Conservation (phyloP, 2,113 vertebrate species). For the Ctenomys sociabilis region DNA sequence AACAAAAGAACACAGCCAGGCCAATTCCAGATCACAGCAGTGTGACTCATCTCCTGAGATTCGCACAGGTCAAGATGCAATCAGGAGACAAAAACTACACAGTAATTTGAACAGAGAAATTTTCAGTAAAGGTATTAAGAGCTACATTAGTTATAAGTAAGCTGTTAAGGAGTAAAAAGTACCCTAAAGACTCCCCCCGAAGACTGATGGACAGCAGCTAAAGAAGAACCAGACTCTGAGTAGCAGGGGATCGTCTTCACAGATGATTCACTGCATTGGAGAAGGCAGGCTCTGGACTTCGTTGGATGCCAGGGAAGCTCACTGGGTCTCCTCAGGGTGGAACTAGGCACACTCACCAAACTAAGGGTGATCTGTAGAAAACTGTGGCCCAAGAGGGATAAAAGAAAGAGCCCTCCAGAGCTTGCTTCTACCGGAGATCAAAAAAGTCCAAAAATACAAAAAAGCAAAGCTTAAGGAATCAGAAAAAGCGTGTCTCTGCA, state of each 20-base stretch:
- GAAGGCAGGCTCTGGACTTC: neutral
- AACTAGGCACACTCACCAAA: neutral
- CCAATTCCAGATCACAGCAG: neutral
- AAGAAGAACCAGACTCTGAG: neutral
- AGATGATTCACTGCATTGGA: neutral
- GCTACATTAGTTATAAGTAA: neutral
- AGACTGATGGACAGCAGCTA: neutral
- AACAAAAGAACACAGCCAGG: neutral
- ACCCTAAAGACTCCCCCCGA: neutral
- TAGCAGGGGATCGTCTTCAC: neutral
- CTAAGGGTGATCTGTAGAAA: neutral
- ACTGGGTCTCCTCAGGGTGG: neutral
- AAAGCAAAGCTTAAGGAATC: neutral
- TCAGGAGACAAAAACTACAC: neutral
- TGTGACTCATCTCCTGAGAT: neutral
- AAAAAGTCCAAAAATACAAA: too few relatives aligned
- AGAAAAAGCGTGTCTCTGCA: neutral
- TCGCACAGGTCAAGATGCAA: neutral
- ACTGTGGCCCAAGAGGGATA: neutral
- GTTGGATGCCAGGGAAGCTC: neutral
- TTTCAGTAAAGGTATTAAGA: neutral
- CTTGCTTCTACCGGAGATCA: neutral
- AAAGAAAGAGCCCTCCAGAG: neutral
- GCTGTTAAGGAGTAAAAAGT: neutral
- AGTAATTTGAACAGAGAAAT: neutral